Conservation (phyloP, 2,797 vertebrate genomes). For the Picus viridis region DNA sequence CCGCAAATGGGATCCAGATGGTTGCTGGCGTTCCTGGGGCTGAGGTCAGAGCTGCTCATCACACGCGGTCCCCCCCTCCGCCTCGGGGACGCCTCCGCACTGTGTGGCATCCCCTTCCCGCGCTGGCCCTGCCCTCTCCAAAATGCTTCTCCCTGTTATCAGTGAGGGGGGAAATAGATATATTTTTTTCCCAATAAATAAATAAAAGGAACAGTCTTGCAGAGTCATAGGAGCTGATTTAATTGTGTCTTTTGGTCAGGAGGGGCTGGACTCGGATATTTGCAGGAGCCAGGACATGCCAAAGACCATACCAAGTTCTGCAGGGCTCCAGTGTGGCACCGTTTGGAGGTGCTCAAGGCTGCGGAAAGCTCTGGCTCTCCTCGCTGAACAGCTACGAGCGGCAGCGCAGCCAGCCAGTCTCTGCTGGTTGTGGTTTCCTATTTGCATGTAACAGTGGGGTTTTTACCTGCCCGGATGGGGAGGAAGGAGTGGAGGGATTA, state of each 20-base stretch:
- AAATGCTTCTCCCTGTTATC: not conserved
- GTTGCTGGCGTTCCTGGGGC: conserved; percentile 57
- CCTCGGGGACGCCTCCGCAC: not conserved
- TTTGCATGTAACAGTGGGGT: rapidly evolving
- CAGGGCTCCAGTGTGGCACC: rapidly evolving
- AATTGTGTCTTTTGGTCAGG: rapidly evolving
- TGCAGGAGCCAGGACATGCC: not conserved
- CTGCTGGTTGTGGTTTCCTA: not conserved
- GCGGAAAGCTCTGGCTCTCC: not conserved
- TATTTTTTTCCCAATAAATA: not conserved
- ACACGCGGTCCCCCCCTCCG: not conserved
- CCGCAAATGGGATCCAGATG: conserved; percentile 79
- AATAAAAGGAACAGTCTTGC: rapidly evolving
- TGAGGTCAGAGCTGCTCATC: conserved; percentile 76
- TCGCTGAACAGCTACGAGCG: rapidly evolving
- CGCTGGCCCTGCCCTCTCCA: not conserved
- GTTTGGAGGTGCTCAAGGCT: not conserved
- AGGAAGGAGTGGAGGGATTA: not conserved
- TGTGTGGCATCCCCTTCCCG: conserved; percentile 12
- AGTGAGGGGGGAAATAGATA: not conserved
- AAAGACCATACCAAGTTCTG: not conserved
- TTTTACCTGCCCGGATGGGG: not conserved
- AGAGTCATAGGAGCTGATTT: not conserved
- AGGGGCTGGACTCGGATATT: not conserved
- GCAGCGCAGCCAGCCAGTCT: not conserved